Percentiles rank a stretch among this genome's conserved stretches.
phyloP scores from a whole-genome alignment of 2,888 invertebrate genomes.

The Ectemnius continuus region DNA sequence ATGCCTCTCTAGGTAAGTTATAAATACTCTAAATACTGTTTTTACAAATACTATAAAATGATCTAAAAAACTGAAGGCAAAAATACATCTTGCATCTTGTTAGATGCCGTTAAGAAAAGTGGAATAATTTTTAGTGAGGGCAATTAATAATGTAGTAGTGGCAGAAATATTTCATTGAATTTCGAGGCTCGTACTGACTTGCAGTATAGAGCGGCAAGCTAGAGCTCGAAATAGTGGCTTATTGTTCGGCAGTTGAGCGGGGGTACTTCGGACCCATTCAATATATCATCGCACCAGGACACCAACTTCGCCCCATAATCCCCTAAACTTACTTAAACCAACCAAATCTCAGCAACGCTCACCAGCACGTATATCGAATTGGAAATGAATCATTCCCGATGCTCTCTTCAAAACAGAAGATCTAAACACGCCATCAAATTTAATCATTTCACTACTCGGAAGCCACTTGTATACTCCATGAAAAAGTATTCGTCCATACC shows the following conservation, averaged over 20 bases:
- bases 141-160: too few species aligned
- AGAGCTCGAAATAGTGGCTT: slow-evolving; percentile 63
- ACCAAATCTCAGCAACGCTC: slow-evolving; percentile 58
- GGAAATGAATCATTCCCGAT: slow-evolving; percentile 51
- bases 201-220: slow-evolving; percentile 36
- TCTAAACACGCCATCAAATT: too few species aligned
- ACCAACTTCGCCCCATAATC: slow-evolving; percentile 70
- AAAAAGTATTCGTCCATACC: too few species aligned
- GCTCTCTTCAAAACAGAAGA: slow-evolving; percentile 16
- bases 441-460: too few species aligned
- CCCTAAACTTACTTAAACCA: slow-evolving; percentile 63
- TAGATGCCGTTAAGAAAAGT: too few species aligned
- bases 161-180: background rate
- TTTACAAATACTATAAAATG: too few species aligned
- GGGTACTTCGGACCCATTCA: slow-evolving; percentile 65
- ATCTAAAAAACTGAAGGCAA: too few species aligned
- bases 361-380: slow-evolving; percentile 48
- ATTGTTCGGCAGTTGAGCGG: slow-evolving; percentile 61
- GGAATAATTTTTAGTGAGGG: too few species aligned
- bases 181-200: slow-evolving; percentile 28
- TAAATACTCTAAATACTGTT: too few species aligned
- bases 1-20: too few species aligned
- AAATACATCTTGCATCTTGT: too few species aligned
- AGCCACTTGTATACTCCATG: too few species aligned
- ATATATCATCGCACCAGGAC: slow-evolving; percentile 67